Evolutionary conservation across 1,140 invertebrate species (phyloP).

Genomic region (Lasioglossum baleicum): DNA sequence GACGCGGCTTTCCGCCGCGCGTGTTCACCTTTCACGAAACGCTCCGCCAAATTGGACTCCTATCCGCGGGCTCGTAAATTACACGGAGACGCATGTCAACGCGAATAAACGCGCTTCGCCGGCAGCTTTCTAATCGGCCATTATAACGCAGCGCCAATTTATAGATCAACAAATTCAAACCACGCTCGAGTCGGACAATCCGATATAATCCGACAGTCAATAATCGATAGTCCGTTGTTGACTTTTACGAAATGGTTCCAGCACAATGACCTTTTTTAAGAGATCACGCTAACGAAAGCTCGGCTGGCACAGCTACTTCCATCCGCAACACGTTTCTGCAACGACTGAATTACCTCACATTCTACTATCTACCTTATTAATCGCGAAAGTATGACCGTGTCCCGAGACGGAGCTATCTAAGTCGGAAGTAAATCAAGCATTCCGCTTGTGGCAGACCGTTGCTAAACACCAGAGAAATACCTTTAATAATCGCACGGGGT

Average conservation of each 20-base stretch:
- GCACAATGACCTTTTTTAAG: neutral
- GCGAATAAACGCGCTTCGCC: neutral
- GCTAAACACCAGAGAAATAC: slow-evolving; percentile 48
- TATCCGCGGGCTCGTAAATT: neutral
- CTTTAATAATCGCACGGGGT: slow-evolving; percentile 6
- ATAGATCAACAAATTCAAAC: slow-evolving; percentile 4
- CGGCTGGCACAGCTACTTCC: slow-evolving; percentile 14
- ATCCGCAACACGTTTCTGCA: slow-evolving; percentile 54
- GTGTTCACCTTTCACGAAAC: neutral
- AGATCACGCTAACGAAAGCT: slow-evolving; percentile 1
- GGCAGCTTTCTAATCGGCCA: slow-evolving; percentile 1
- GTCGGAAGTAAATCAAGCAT: slow-evolving; percentile 67
- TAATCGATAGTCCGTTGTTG: neutral
- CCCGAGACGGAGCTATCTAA: slow-evolving; percentile 65
- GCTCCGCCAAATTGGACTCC: neutral
- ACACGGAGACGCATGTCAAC: neutral
- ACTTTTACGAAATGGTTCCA: neutral
- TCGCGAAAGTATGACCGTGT: slow-evolving; percentile 65
- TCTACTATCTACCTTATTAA: slow-evolving; percentile 73
- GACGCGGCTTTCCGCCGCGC: neutral
- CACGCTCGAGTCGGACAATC: neutral
- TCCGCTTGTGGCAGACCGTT: slow-evolving; percentile 40
- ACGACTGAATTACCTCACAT: slow-evolving; percentile 68
- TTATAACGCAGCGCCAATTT: neutral
- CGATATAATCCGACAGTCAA: neutral